Percentiles rank a stretch among this genome's conserved stretches.
Conservation (phyloP, 2,888 invertebrate species). For the Platerodrilus igneus region DNA sequence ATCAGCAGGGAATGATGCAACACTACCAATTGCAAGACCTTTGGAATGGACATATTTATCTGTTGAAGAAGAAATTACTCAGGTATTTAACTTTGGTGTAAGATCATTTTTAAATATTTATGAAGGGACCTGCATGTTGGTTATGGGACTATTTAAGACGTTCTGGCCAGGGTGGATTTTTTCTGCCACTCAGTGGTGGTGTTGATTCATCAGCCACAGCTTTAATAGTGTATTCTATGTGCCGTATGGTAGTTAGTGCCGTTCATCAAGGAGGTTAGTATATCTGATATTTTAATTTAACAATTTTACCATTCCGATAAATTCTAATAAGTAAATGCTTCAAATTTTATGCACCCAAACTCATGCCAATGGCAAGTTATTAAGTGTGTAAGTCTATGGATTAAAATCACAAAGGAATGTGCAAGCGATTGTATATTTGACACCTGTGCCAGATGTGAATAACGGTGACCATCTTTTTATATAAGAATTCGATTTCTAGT, state of each 20-base stretch:
- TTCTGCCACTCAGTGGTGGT: constrained; percentile 94
- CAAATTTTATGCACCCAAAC: too few species aligned
- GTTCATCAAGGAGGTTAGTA: constrained; percentile 75
- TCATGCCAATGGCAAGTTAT: too few species aligned
- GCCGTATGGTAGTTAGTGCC: constrained; percentile 74
- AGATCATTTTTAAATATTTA: constrained; percentile 7
- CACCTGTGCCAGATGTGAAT: too few species aligned
- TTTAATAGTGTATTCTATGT: constrained; percentile 94
- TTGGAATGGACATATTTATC: constrained; percentile 66
- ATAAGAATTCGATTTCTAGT: too few species aligned
- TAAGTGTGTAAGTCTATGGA: too few species aligned
- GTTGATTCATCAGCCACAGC: constrained; percentile 94
- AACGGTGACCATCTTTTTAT: too few species aligned
- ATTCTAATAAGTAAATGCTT: too few species aligned
- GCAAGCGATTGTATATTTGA: too few species aligned
- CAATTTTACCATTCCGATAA: too few species aligned
- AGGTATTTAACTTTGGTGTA: constrained; percentile 30
- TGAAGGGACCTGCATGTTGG: constrained; percentile 92
- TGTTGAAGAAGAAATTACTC: constrained; percentile 84
- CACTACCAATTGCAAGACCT: constrained; percentile 57
- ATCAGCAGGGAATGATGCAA: constrained; percentile 64
- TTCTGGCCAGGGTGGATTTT: constrained; percentile 93
- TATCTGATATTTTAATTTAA: too few species aligned
- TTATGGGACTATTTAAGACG: constrained; percentile 95
- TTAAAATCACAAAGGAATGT: too few species aligned